Base-by-base conservation (phyloP, 2,797 vertebrate species). In the Molossus alvarezi region DNA sequence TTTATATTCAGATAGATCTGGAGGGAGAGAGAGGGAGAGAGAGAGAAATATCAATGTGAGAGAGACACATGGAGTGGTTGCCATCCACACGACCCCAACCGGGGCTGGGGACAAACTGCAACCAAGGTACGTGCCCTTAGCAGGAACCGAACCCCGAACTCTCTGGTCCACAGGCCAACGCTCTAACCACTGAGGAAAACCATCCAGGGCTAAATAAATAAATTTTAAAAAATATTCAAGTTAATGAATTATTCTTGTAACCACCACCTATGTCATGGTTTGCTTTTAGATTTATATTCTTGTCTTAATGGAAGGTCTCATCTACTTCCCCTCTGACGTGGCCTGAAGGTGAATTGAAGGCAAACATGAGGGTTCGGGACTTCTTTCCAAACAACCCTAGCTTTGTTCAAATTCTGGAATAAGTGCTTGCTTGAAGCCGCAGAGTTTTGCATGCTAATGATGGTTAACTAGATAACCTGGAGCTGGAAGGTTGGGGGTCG, bases 231-330 rank as follows among this genome's bases (percentile, higher is more conserved):
- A 51, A 71, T 72, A 60, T 83, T 90, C 29, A 64, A 3, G 45
- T 57, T 94, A 94, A 90, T 53, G 37, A 82, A 65, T 94, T 89
- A 81, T 51, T 67, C 29, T 76, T 88, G 21, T 37, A 82, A 58
- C 69, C n/a, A 77, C 18, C 25, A 79, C 25, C 11, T 71, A 71
- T 25, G 21, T 80, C 48, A 65, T 48, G 21, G 81, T 86, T 90
- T 79, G 41, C 73, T 73, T 81, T 73, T 55, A 90, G 80, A 72
- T 79, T 84, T 94, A 72, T 80, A 55, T 69, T 90, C 57, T 69
- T 48, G 14, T 82, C 14, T 60, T 94, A 83, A 69, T 89, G 45
- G 64, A 94, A 79, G 27, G 33, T 72, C 64, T 72, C 72, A 17
- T 90, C 33, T 64, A 11, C 57, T 53, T 90, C 57, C 33, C 58